Base-by-base conservation (phyloP, 2,113 vertebrate species). In the Calypte anna region DNA sequence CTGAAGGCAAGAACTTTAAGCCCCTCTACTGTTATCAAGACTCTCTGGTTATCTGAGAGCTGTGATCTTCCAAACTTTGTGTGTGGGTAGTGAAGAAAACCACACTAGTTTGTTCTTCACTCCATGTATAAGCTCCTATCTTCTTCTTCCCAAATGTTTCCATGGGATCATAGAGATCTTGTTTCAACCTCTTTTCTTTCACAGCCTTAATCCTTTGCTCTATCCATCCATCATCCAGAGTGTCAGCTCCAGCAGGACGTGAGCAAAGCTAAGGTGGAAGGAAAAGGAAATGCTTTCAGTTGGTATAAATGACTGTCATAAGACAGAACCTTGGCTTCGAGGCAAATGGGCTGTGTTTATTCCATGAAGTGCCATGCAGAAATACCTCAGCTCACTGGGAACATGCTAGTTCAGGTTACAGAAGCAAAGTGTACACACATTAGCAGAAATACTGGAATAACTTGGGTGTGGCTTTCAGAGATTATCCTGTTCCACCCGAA, bases 391-490 rank as follows among this genome's bases (percentile, higher is more conserved):
- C 53, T 93, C 67, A 48, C 80, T 90, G 61, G 53, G 80, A 95
- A 92, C 95, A 57, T 83, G 96, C 88, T 96, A 90, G 92, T 86
- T 96, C 95, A 94, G 92, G 94, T 95, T 95, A 64, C 54, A 96
- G 88, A 94, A 84, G 50, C 23, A 81, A 75, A 94, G 61, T 28
- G 53, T 94, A 94, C 58, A 72, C 76, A 58, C 86, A 91, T 92
- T 88, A 89, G 86, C 86, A 94, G 96, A 95, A 95, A 93, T 88
- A 96, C 92, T 91, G 92, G 96, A 95, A 95, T 95, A 82, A 84
- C 88, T 64, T 84, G 91, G 95, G 95, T 93, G 95, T 92, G 95
- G 66, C 43, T 93, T 84, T 93, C 30, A 36, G 83, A 84, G 77
- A 91, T 96, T 88, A 94, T 86, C 69, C 73, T 94, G 91, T 91